phyloP scores from a whole-genome alignment of 2,797 vertebrate genomes.

The Neopelma chrysocephalum region DNA sequence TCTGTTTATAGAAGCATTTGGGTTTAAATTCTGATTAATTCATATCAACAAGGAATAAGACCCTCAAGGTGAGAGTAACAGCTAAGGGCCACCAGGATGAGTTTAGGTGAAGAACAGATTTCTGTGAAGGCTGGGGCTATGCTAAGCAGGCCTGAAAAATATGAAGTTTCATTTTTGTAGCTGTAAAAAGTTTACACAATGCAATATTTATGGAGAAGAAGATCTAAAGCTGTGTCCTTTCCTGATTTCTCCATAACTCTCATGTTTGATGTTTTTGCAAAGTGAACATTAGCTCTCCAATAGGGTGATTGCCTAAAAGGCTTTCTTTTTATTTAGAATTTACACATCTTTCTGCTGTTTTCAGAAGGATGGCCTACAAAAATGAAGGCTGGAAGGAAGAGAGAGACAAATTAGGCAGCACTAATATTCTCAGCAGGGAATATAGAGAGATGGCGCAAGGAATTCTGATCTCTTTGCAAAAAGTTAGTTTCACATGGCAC shows the following conservation, averaged over 20 bases:
- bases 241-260: neutral
- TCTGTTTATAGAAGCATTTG: neutral
- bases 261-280: neutral
- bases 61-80: neutral
- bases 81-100: neutral
- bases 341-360: neutral
- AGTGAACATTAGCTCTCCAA: neutral
- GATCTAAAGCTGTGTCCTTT: neutral
- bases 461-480: neutral
- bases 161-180: neutral
- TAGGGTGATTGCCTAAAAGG: neutral
- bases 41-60: neutral
- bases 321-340: neutral
- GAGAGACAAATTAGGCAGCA: neutral
- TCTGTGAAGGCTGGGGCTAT: neutral
- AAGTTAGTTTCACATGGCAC: fast-evolving
- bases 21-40: neutral
- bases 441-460: neutral
- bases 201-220: neutral
- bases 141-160: neutral
- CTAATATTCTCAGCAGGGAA: neutral
- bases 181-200: neutral
- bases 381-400: neutral
- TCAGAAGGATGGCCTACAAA: neutral
- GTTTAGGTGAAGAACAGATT: neutral